Evolutionary conservation across 1,140 invertebrate genomes (phyloP).

Genomic region (Dufourea novaeangliae): DNA sequence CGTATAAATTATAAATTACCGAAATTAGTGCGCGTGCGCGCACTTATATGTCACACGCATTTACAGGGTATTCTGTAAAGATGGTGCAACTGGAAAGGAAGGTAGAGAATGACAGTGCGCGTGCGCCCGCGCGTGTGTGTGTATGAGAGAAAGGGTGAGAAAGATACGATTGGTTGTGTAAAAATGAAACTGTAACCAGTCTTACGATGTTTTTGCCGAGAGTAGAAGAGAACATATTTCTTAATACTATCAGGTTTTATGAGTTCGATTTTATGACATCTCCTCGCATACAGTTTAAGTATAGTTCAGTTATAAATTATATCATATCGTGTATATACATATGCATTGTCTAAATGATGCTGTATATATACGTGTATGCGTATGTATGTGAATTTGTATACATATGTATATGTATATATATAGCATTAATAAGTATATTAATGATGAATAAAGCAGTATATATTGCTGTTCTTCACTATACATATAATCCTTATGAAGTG

Average conservation of each 20-base stretch:
- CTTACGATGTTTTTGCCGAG: conserved; percentile 25
- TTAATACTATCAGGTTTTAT: conserved; percentile 37
- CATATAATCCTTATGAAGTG: conserved; percentile 11
- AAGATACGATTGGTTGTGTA: conserved; percentile 36
- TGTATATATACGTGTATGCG: conserved; percentile 56
- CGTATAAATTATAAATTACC: conserved; percentile 73
- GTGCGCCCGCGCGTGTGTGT: no score
- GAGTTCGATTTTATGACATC: conserved; percentile 49
- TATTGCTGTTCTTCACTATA: conserved; percentile 38
- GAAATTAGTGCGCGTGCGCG: conserved; percentile 44
- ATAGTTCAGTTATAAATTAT: conserved; percentile 60
- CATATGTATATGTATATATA: conserved; percentile 72
- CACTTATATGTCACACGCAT: conserved; percentile 39
- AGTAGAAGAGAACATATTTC: conserved; percentile 29
- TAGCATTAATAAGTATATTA: conserved; percentile 69
- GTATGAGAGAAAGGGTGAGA: neutral
- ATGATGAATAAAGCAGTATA: conserved; percentile 74
- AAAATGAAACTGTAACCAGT: conserved; percentile 39
- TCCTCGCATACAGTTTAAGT: conserved; percentile 58
- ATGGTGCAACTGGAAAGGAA: conserved; percentile 51
- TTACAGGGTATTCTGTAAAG: conserved; percentile 64
- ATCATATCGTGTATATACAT: conserved; percentile 63
- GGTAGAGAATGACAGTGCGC: neutral
- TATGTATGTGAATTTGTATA: conserved; percentile 46
- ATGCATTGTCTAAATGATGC: conserved; percentile 52